Conservation (phyloP, 2,888 invertebrate species). For the Yponomeuta evonymella region DNA sequence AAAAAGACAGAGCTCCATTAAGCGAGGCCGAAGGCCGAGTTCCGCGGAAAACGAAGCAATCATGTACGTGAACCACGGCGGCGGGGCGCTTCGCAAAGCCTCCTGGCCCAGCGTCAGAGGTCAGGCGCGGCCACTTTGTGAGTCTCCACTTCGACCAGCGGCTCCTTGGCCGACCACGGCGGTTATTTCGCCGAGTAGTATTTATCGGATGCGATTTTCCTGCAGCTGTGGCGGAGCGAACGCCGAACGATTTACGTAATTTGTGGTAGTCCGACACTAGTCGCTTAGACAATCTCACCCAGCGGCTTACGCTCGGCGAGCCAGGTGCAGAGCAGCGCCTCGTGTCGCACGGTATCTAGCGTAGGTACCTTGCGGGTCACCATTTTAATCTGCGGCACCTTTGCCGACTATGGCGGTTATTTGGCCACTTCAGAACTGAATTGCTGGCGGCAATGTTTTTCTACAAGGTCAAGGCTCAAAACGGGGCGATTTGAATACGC, state of each 20-base stretch:
- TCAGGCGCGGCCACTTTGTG: constrained; percentile 99
- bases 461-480: too few relatives aligned
- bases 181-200: constrained; percentile 30
- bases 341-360: constrained; percentile 98
- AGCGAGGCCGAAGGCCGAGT: too few relatives aligned
- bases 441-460: too few relatives aligned
- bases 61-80: too few relatives aligned
- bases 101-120: constrained; percentile 98
- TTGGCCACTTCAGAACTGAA: constrained; percentile 59
- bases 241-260: too few relatives aligned
- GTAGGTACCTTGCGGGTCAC: constrained; percentile 99
- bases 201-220: too few relatives aligned
- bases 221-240: too few relatives aligned
- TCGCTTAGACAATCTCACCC: constrained; percentile 64
- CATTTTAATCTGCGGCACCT: constrained; percentile 99
- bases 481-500: too few relatives aligned
- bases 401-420: constrained; percentile 98
- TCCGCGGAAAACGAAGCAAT: too few relatives aligned
- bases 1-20: too few relatives aligned
- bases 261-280: too few relatives aligned
- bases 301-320: constrained; percentile 98
- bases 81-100: constrained; percentile 73
- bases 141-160: constrained; percentile 99
- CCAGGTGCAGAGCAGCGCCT: constrained; percentile 98
- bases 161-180: constrained; percentile 98